phyloP scores from a whole-genome alignment of 2,113 vertebrate genomes.

The Daphoenositta chrysoptera region DNA sequence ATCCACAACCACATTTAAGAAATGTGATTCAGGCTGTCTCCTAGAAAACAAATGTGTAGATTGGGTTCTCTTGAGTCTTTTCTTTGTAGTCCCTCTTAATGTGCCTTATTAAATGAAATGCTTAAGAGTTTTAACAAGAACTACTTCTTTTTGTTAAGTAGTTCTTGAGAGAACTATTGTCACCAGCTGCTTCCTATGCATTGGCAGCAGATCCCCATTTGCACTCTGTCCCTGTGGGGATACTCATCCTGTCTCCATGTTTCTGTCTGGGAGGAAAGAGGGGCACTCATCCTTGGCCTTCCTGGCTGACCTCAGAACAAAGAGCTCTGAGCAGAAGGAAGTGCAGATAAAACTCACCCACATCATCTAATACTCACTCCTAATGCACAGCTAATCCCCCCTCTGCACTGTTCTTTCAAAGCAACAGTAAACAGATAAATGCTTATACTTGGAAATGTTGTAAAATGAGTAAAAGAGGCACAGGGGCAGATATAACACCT shows the following conservation, averaged over 20 bases:
- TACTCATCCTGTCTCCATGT: not conserved
- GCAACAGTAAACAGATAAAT: not conserved
- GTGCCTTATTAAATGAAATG: not conserved
- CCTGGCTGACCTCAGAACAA: conserved; percentile 7
- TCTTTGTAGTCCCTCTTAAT: not conserved
- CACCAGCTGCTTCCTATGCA: not conserved
- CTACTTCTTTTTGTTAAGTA: not conserved
- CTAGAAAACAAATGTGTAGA: not conserved
- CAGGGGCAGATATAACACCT: not conserved
- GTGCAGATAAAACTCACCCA: not conserved
- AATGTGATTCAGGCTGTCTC: not conserved
- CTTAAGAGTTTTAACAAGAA: not conserved
- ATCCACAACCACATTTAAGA: not conserved
- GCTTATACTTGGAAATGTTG: not conserved
- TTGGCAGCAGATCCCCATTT: not conserved
- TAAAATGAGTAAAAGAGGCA: not conserved
- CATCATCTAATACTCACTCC: not conserved
- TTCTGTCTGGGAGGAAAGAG: not conserved
- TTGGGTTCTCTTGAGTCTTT: not conserved
- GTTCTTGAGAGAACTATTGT: not conserved
- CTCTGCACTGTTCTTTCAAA: not conserved
- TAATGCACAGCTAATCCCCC: not conserved
- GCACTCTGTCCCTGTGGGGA: not conserved
- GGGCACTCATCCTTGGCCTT: not conserved
- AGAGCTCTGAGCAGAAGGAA: not conserved